Evolutionary conservation across 2,888 invertebrate species (phyloP).

Genomic region (Chironomus tentans): DNA sequence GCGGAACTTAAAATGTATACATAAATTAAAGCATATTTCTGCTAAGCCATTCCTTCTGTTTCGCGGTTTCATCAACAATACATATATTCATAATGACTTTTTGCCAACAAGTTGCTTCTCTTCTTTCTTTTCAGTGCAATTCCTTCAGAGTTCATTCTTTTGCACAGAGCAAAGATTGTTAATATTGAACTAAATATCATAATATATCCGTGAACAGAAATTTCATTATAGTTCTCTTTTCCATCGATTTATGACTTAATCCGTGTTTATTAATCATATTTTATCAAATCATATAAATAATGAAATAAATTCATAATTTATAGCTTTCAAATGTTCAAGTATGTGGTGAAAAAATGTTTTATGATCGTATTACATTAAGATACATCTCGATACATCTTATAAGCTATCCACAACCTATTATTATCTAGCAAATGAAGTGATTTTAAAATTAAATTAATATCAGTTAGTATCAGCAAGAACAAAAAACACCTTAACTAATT

Average conservation of each 20-base stretch:
- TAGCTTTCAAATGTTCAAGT: background rate
- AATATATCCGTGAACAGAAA: background rate
- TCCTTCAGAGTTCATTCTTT: background rate
- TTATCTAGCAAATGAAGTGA: background rate
- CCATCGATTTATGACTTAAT: constrained; percentile 26
- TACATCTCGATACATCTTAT: background rate
- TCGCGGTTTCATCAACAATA: background rate
- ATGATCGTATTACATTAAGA: background rate
- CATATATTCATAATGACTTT: background rate
- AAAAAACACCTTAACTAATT: no score
- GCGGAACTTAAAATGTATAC: background rate
- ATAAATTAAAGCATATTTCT: background rate
- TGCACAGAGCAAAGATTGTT: background rate
- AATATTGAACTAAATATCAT: background rate
- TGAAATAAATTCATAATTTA: constrained; percentile 21
- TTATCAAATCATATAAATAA: constrained; percentile 17
- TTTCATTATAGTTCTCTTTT: background rate
- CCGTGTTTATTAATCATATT: constrained; percentile 26
- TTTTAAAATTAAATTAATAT: background rate
- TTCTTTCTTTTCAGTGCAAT: background rate
- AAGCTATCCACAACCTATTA: background rate
- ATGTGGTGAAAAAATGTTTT: background rate
- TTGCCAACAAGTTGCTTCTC: constrained; percentile 4
- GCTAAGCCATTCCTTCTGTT: background rate
- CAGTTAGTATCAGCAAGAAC: no score